Conservation (phyloP, 1,140 invertebrate species). For the Drosophila miranda region DNA sequence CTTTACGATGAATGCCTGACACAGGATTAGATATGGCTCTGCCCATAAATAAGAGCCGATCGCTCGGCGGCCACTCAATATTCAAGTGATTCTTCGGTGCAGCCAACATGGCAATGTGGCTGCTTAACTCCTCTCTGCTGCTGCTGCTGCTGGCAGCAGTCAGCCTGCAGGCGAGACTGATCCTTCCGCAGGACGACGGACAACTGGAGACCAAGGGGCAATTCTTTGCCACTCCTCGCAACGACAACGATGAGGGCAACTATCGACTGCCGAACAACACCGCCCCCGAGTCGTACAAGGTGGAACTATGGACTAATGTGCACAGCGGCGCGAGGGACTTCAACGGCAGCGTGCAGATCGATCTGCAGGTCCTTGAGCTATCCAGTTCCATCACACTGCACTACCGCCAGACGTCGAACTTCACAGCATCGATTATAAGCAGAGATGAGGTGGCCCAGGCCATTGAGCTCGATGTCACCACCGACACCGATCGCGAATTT, state of each 20-base stretch:
- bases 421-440: constrained; percentile 45
- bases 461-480: constrained; percentile 11
- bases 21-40: constrained; percentile 54
- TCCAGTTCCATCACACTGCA: constrained; percentile 83
- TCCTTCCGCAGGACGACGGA: constrained; percentile 25
- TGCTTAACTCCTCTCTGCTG: constrained; percentile 39
- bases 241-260: constrained; percentile 54
- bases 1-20: constrained; percentile 34
- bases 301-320: constrained; percentile 86
- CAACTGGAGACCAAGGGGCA: constrained; percentile 61
- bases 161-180: constrained; percentile 41
- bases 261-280: constrained; percentile 85
- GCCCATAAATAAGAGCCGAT: constrained; percentile 51
- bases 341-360: constrained; percentile 85
- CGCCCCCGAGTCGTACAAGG: constrained; percentile 85
- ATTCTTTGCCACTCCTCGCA: constrained; percentile 26
- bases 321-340: constrained; percentile 83
- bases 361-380: constrained; percentile 71
- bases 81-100: constrained; percentile 86
- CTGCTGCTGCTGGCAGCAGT: constrained; percentile 43
- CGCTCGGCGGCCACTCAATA: constrained; percentile 18
- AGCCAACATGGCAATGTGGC: constrained; percentile 86
- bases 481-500: constrained; percentile 57
- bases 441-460: constrained; percentile 12
- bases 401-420: constrained; percentile 62